Percentiles rank a stretch among this genome's conserved stretches.
Conservation (phyloP, 2,888 invertebrate genomes). For the Imbricaverruca yamaguchii region DNA sequence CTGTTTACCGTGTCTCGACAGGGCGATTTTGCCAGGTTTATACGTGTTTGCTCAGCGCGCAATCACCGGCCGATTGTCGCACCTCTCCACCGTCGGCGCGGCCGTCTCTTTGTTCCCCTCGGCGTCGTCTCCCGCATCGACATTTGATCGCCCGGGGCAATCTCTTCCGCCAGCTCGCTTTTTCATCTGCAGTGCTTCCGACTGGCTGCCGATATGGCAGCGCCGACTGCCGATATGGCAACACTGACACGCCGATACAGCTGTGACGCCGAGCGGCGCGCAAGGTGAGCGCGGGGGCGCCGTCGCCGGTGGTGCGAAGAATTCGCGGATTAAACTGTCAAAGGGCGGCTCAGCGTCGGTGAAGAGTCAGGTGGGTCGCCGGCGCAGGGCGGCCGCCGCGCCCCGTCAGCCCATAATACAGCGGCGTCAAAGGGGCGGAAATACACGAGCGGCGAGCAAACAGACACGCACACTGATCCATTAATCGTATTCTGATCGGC, state of each 20-base stretch:
- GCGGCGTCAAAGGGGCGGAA: not conserved
- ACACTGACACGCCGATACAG: not conserved
- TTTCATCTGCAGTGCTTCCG: not conserved
- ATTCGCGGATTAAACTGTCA: constrained; percentile 17
- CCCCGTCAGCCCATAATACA: too few relatives aligned
- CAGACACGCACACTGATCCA: not conserved
- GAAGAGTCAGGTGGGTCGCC: not conserved
- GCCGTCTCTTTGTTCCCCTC: not conserved
- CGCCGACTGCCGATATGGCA: not conserved
- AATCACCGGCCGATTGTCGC: not conserved
- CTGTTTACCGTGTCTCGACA: not conserved
- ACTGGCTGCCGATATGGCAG: not conserved
- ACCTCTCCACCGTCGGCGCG: not conserved
- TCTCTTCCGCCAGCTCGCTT: constrained; percentile 12
- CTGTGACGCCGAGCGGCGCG: not conserved
- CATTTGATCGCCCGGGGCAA: not conserved
- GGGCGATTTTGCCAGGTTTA: not conserved
- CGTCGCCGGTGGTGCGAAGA: not conserved
- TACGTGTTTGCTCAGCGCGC: constrained; percentile 9
- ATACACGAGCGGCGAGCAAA: not conserved
- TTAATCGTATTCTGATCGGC: not conserved
- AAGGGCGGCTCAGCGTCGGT: not conserved
- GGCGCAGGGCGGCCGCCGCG: not conserved
- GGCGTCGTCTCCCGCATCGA: not conserved
- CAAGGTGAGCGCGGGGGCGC: not conserved